Conservation (phyloP, 2,888 invertebrate genomes). For the Dryadula phaetusa region DNA sequence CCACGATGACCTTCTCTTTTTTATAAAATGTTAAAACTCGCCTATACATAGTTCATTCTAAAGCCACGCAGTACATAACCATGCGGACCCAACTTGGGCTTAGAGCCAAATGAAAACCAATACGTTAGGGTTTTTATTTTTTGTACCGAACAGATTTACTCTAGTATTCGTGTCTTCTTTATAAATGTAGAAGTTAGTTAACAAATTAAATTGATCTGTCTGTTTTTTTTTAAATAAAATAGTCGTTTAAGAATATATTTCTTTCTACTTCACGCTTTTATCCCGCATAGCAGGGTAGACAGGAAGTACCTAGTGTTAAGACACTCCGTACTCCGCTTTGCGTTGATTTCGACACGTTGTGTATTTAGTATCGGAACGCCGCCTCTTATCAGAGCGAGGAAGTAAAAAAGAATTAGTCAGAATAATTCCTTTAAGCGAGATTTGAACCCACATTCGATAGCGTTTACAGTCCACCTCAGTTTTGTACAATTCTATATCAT, state of each 20-base stretch:
- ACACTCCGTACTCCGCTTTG: not conserved
- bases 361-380: too few species aligned
- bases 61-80: slow-evolving; percentile 6
- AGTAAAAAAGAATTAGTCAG: too few species aligned
- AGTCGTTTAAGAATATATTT: too few species aligned
- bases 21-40: too few species aligned
- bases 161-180: not conserved
- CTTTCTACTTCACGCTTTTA: not conserved
- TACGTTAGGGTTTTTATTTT: slow-evolving; percentile 16
- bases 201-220: not conserved
- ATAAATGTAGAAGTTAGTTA: slow-evolving; percentile 13
- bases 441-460: too few species aligned
- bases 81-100: slow-evolving; percentile 9
- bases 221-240: not conserved
- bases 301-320: not conserved
- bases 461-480: too few species aligned
- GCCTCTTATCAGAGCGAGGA: too few species aligned
- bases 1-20: too few species aligned
- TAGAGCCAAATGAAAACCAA: slow-evolving; percentile 25
- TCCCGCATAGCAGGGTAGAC: not conserved
- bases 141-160: slow-evolving; percentile 2
- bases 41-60: not conserved
- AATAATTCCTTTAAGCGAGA: too few species aligned
- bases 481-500: too few species aligned
- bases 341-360: too few species aligned